Conservation (phyloP, 2,797 vertebrate species). For the Lepilemur septentrionalis region DNA sequence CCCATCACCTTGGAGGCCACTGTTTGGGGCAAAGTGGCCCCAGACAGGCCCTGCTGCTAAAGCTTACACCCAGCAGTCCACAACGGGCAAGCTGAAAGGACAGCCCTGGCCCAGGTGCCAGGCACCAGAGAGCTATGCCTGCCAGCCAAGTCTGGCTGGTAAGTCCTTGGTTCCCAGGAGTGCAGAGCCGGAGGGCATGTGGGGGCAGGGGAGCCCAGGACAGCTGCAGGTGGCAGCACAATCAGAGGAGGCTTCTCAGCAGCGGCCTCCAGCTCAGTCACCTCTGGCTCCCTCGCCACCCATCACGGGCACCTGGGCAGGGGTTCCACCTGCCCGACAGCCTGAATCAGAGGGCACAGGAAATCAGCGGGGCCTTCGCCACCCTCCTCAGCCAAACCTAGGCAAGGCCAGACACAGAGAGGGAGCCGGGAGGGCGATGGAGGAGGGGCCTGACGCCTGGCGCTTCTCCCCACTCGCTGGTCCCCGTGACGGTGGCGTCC, state of each 20-base stretch:
- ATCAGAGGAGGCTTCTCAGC: background rate
- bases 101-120: background rate
- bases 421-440: background rate
- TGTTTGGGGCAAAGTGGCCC: background rate
- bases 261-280: background rate
- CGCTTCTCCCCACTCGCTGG: background rate
- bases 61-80: background rate
- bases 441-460: background rate
- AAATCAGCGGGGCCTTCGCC: background rate
- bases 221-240: background rate
- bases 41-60: background rate
- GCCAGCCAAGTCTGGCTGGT: background rate
- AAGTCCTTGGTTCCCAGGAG: background rate
- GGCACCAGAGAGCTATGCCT: background rate
- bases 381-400: background rate
- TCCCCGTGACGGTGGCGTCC: background rate
- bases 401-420: background rate
- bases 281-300: background rate
- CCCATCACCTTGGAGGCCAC: too few species aligned
- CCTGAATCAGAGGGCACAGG: background rate
- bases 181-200: background rate
- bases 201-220: background rate
- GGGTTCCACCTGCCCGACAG: background rate
- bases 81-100: background rate
- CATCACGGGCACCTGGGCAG: background rate